Percentiles rank a stretch among this genome's conserved stretches.
phyloP scores from a whole-genome alignment of 30 jellyfish, hydroid and myxozoan genomes.

The Chrysaora quinquecirrha region DNA sequence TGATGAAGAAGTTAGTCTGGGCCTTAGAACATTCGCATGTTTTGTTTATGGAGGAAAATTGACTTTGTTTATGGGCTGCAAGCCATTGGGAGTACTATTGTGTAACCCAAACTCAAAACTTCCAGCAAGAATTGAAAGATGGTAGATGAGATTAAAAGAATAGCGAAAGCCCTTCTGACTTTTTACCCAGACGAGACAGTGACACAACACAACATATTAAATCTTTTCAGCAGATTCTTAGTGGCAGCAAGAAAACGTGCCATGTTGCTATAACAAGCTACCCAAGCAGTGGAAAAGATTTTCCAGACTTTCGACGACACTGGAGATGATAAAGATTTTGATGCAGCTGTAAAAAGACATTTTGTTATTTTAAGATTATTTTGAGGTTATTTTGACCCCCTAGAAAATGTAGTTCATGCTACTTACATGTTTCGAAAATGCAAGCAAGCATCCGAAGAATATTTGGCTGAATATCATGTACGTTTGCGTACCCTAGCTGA shows the following conservation, averaged over 20 bases:
- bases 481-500: constrained; percentile 33
- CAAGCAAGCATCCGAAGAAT: constrained; percentile 26
- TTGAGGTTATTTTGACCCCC: constrained; percentile 47
- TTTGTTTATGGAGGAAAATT: not conserved
- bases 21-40: not conserved
- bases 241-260: constrained; percentile 16
- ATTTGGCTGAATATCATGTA: constrained; percentile 34
- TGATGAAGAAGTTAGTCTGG: not conserved
- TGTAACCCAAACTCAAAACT: not conserved
- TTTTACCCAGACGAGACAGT: not conserved
- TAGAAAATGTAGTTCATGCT: constrained; percentile 27
- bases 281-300: not conserved
- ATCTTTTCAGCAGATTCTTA: not conserved
- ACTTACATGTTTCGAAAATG: constrained; percentile 44
- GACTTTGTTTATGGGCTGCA: not conserved
- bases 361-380: no score
- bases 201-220: no score
- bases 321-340: not conserved
- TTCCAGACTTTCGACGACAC: not conserved
- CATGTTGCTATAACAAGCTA: constrained; percentile 1
- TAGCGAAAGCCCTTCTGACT: not conserved
- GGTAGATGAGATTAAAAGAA: not conserved
- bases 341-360: not conserved
- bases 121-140: not conserved
- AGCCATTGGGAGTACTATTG: not conserved